These are phyloP conservation scores for Paedocypris sp. DNA, from an alignment of 2,113 vertebrate genomes.

Conservation along the genomic window DNA sequence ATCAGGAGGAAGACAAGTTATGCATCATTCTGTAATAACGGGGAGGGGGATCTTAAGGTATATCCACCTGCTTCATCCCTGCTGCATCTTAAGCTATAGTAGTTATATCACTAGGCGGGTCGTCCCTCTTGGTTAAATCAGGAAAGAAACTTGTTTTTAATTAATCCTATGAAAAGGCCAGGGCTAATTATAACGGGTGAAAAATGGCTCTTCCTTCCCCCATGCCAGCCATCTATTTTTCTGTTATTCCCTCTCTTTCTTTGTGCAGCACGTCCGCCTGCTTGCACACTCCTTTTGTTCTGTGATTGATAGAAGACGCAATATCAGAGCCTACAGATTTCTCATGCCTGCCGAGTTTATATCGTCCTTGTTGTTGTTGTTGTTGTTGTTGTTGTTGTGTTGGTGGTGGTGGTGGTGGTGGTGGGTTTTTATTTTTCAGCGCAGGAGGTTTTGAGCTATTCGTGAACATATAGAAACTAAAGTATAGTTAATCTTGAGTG, in stretches of 20 bases:
- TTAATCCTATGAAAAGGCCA: slow-evolving; percentile 43
- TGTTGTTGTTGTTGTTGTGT: slow-evolving; percentile 17
- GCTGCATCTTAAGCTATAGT: slow-evolving; percentile 10
- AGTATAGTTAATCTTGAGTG: too few species aligned
- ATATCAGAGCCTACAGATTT: slow-evolving; percentile 27
- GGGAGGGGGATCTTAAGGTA: background rate
- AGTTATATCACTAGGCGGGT: slow-evolving; percentile 19
- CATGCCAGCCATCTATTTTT: too few species aligned
- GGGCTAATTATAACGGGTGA: slow-evolving; percentile 44
- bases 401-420: too few species aligned
- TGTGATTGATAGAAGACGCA: slow-evolving; percentile 33
- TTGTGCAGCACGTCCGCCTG: slow-evolving; percentile 30
- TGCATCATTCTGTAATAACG: slow-evolving; percentile 3
- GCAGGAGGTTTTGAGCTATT: too few species aligned
- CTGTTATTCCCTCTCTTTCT: background rate
- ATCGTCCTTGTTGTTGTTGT: background rate
- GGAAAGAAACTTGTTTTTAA: slow-evolving; percentile 34
- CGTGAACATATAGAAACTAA: too few species aligned
- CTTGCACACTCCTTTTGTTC: slow-evolving; percentile 33
- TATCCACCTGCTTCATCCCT: background rate
- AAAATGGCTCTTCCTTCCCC: slow-evolving; percentile 20
- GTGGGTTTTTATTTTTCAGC: too few species aligned
- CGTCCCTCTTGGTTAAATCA: slow-evolving; percentile 37
- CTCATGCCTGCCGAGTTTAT: slow-evolving; percentile 18
- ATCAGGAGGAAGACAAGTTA: slow-evolving; percentile 22